Evolutionary conservation across 1,140 invertebrate genomes (phyloP).

Genomic region (Procambarus virginalis): DNA sequence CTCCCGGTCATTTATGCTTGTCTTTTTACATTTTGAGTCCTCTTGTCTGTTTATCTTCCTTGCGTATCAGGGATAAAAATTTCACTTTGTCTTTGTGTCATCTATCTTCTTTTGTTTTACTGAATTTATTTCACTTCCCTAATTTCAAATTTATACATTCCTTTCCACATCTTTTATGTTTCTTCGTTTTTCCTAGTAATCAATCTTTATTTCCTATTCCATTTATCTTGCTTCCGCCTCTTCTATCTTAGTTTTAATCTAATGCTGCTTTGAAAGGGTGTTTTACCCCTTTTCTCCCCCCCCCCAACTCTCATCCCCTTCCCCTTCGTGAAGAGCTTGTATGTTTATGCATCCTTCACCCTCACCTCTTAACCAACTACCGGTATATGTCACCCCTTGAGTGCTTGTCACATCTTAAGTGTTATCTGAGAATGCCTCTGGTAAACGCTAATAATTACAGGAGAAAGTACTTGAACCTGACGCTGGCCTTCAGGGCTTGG

Average conservation of each 20-base stretch:
- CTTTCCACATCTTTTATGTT: too few species aligned
- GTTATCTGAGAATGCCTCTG: constrained; percentile 4
- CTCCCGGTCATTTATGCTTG: too few species aligned
- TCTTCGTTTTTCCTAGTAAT: too few species aligned
- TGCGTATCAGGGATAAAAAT: too few species aligned
- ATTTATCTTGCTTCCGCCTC: not conserved
- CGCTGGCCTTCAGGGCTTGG: not conserved
- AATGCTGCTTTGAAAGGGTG: not conserved
- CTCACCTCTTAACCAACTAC: not conserved
- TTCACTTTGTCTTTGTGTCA: too few species aligned
- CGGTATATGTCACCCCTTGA: constrained; percentile 22
- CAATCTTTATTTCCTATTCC: not conserved
- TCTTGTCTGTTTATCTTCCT: too few species aligned
- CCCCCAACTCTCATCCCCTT: not conserved
- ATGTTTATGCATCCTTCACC: not conserved
- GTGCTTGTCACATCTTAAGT: not conserved
- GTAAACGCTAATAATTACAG: constrained; percentile 24
- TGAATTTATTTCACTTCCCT: too few species aligned
- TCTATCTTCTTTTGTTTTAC: too few species aligned
- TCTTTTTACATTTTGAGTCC: too few species aligned
- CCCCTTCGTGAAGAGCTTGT: not conserved
- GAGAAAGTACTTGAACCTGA: not conserved
- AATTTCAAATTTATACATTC: too few species aligned
- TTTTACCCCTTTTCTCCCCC: not conserved
- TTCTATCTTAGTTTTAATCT: not conserved